Evolutionary conservation across 2,797 vertebrate species (phyloP).

Genomic region (Danio jaintianensis): DNA sequence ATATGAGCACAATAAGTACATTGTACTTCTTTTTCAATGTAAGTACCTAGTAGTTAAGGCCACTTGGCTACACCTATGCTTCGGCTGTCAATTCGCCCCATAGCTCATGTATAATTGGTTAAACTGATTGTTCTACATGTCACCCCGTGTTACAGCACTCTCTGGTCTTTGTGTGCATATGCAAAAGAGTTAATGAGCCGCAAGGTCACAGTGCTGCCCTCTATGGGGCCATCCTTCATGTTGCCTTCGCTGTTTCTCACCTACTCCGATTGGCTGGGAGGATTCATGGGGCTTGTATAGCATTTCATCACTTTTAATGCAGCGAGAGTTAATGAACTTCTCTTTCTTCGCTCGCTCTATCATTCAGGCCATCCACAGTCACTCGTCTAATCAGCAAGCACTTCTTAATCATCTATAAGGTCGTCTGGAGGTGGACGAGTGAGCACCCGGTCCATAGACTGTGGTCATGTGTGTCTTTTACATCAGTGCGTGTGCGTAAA

Average conservation of each 20-base stretch:
- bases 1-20: too few relatives aligned
- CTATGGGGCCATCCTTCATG: slow-evolving; percentile 36
- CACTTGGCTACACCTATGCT: neutral
- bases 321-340: slow-evolving; percentile 61
- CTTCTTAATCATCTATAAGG: slow-evolving; percentile 65
- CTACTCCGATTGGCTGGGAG: slow-evolving; percentile 52
- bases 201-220: slow-evolving; percentile 42
- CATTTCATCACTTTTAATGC: slow-evolving; percentile 65
- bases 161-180: slow-evolving; percentile 5
- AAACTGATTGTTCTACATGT: slow-evolving; percentile 16
- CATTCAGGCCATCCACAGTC: slow-evolving; percentile 51
- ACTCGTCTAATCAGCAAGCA: slow-evolving; percentile 64
- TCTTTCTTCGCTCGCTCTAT: slow-evolving; percentile 39
- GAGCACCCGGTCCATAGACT: slow-evolving; percentile 46
- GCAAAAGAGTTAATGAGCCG: slow-evolving; percentile 45
- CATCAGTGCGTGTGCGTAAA: neutral
- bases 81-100: neutral
- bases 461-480: neutral
- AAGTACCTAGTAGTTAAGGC: too few relatives aligned
- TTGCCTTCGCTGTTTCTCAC: slow-evolving; percentile 30
- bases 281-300: slow-evolving; percentile 54
- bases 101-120: slow-evolving; percentile 6
- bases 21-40: too few relatives aligned
- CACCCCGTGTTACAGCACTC: neutral
- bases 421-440: slow-evolving; percentile 57